A percentile compares a stretch with the other conserved stretches of the same genome.
phyloP scores from a whole-genome alignment of 1,140 invertebrate genomes.

The Anagrus nilaparvatae region DNA sequence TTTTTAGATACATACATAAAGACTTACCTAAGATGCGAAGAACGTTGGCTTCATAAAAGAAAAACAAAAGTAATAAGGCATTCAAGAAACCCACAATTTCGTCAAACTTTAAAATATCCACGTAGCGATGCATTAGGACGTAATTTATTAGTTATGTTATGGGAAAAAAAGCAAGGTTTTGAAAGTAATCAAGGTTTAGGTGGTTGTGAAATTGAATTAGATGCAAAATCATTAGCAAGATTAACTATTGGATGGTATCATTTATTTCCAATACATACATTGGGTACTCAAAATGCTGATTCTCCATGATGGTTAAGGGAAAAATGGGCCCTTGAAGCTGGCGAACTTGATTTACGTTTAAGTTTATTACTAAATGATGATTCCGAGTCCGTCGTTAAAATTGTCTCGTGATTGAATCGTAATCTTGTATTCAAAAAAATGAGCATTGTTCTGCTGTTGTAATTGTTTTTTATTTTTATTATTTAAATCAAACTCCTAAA shows the following conservation, averaged over 20 bases:
- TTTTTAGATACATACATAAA: slow-evolving; percentile 83
- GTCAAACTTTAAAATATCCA: slow-evolving; percentile 81
- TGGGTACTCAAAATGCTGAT: slow-evolving; percentile 58
- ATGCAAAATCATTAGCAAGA: slow-evolving; percentile 65
- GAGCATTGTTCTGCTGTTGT: too few relatives aligned
- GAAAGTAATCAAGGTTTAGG: slow-evolving; percentile 82
- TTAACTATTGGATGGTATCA: slow-evolving; percentile 81
- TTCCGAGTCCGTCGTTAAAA: slow-evolving; percentile 34
- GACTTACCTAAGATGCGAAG: slow-evolving; percentile 80
- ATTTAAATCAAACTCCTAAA: too few relatives aligned
- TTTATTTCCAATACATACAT: slow-evolving; percentile 68
- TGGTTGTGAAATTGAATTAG: slow-evolving; percentile 72
- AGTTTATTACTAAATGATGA: slow-evolving; percentile 39
- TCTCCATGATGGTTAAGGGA: slow-evolving; percentile 54
- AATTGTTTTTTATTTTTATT: too few relatives aligned
- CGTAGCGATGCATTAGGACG: slow-evolving; percentile 71
- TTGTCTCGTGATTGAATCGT: slow-evolving; percentile 35
- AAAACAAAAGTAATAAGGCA: slow-evolving; percentile 77
- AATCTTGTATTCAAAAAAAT: too few relatives aligned
- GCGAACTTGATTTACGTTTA: slow-evolving; percentile 38
- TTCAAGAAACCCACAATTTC: slow-evolving; percentile 70
- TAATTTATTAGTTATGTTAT: slow-evolving; percentile 77
- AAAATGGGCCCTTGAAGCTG: slow-evolving; percentile 42
- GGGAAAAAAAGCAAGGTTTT: slow-evolving; percentile 76
- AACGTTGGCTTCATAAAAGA: slow-evolving; percentile 78